Evolutionary conservation across 2,113 vertebrate genomes (phyloP).

Genomic region (Coreoperca whiteheadi): DNA sequence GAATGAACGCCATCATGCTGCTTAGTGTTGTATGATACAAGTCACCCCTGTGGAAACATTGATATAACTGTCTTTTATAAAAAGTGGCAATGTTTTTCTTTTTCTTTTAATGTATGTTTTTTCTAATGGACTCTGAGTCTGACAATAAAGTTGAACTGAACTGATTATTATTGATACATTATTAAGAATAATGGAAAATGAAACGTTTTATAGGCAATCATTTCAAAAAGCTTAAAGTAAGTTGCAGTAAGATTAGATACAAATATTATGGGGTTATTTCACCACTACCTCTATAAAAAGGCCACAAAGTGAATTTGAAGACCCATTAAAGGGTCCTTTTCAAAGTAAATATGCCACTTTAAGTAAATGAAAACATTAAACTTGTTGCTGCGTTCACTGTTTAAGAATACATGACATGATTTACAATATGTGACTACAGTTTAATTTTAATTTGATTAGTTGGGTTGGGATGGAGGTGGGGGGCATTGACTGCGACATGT

Average conservation of each 20-base stretch:
- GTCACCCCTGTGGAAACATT: too few relatives aligned
- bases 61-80: too few relatives aligned
- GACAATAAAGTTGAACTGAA: too few relatives aligned
- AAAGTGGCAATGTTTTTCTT: too few relatives aligned
- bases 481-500: conserved; percentile 43
- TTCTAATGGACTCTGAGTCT: too few relatives aligned
- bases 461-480: neutral
- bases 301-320: neutral
- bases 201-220: neutral
- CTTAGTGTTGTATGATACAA: too few relatives aligned
- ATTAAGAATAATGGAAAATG: neutral
- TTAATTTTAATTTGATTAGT: conserved; percentile 30
- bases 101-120: too few relatives aligned
- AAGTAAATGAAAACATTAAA: neutral
- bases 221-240: neutral
- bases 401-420: neutral
- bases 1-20: too few relatives aligned
- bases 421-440: neutral
- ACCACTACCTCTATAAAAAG: neutral
- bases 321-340: neutral
- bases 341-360: neutral
- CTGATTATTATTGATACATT: neutral
- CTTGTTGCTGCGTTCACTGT: neutral
- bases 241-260: neutral
- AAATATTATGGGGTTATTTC: neutral